Percentiles rank a stretch among this genome's conserved stretches.
Evolutionary conservation across 2,797 vertebrate species (phyloP).

Genomic region (Leptoclinus maculatus): DNA sequence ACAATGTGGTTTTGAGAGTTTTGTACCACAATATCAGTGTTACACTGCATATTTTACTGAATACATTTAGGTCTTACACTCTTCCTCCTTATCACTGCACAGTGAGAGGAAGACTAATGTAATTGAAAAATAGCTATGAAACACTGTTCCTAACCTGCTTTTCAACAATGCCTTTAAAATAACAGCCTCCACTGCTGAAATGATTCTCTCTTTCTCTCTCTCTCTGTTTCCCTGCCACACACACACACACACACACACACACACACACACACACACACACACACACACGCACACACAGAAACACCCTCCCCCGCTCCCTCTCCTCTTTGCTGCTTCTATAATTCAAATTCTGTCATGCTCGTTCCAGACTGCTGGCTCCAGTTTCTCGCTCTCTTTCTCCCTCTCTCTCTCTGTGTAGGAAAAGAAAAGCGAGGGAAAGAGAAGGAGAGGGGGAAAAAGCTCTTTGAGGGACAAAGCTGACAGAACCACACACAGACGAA

Average conservation of each 20-base stretch:
- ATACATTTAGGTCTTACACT: background rate
- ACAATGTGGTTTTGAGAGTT: background rate
- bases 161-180: slow-evolving; percentile 74
- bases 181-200: slow-evolving; percentile 76
- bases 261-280: slow-evolving; percentile 38
- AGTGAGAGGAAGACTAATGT: slow-evolving; percentile 26
- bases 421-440: slow-evolving; percentile 60
- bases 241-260: slow-evolving; percentile 48
- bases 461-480: slow-evolving; percentile 85
- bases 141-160: slow-evolving; percentile 52
- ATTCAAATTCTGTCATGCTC: slow-evolving; percentile 89
- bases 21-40: background rate
- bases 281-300: slow-evolving; percentile 33
- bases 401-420: slow-evolving; percentile 54
- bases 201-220: slow-evolving; percentile 45
- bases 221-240: slow-evolving; percentile 47
- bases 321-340: slow-evolving; percentile 85
- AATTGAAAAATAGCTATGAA: slow-evolving; percentile 44
- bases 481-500: slow-evolving; percentile 71
- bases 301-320: slow-evolving; percentile 51
- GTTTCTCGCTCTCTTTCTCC: slow-evolving; percentile 46
- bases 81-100: slow-evolving; percentile 12
- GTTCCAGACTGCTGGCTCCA: slow-evolving; percentile 90
- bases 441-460: slow-evolving; percentile 64
- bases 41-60: background rate